Evolutionary conservation across 2,113 vertebrate species (phyloP).

Genomic region (Spea multiplicata): DNA sequence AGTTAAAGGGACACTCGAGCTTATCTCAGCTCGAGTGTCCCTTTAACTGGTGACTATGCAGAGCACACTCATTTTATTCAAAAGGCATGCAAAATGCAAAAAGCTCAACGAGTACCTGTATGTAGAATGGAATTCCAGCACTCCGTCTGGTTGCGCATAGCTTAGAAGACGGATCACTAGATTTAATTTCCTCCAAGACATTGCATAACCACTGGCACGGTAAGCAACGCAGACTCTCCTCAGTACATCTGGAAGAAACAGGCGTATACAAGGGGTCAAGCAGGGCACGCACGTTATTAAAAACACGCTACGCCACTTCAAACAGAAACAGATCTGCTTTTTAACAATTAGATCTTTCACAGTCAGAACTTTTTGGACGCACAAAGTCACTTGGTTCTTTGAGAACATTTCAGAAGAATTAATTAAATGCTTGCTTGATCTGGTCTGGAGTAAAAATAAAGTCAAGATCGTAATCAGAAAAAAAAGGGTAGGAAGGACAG

Average conservation of each 20-base stretch:
- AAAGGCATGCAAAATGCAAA: not conserved
- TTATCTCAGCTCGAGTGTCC: too few species aligned
- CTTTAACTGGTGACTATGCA: not conserved
- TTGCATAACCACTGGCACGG: constrained; percentile 80
- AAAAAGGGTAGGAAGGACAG: not conserved
- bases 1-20: too few species aligned
- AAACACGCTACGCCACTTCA: constrained; percentile 40
- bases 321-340: constrained; percentile 5
- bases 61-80: not conserved
- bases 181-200: constrained; percentile 87
- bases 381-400: not conserved
- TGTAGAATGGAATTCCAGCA: constrained; percentile 94
- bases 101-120: constrained; percentile 76
- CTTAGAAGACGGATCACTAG: constrained; percentile 84
- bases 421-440: not conserved
- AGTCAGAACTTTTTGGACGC: not conserved
- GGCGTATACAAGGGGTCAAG: constrained; percentile 11
- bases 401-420: constrained; percentile 10
- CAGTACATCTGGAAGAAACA: constrained; percentile 70
- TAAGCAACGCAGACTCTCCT: constrained; percentile 72
- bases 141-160: constrained; percentile 93
- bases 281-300: constrained; percentile 38
- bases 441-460: not conserved
- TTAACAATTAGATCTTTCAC: constrained; percentile 41
- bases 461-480: not conserved